Percentiles rank a stretch among this genome's conserved stretches.
Conservation (phyloP, 1,140 invertebrate species). For the Pantala flavescens region DNA sequence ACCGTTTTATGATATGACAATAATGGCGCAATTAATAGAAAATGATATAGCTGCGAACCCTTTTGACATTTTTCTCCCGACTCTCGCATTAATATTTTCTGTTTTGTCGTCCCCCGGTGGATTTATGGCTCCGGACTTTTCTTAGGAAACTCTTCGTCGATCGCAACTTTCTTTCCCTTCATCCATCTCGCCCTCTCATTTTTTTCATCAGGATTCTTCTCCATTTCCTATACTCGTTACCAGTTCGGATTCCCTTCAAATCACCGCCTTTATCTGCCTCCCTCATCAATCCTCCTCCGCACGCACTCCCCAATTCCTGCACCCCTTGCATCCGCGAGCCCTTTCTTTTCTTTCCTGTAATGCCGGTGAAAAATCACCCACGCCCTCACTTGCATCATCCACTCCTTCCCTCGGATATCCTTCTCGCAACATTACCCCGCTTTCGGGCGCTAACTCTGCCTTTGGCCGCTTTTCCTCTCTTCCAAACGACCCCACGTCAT, state of each 20-base stretch:
- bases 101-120: background rate
- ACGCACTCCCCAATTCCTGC: background rate
- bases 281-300: background rate
- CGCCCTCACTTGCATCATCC: background rate
- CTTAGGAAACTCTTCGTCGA: background rate
- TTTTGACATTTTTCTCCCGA: no score
- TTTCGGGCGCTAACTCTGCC: background rate
- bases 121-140: background rate
- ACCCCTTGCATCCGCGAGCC: background rate
- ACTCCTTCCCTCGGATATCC: background rate
- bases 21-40: no score
- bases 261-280: background rate
- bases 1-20: no score
- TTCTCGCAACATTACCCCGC: conserved; percentile 2
- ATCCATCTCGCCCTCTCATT: background rate
- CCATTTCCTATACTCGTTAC: conserved; percentile 9
- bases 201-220: conserved; percentile 6
- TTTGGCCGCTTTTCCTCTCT: background rate
- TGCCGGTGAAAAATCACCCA: conserved; percentile 1
- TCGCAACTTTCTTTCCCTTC: background rate
- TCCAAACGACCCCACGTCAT: background rate
- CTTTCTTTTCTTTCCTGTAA: conserved; percentile 2
- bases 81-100: background rate
- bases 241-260: background rate
- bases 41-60: no score